Conservation (phyloP, 2,113 vertebrate genomes). For the Gallinago undulata region DNA sequence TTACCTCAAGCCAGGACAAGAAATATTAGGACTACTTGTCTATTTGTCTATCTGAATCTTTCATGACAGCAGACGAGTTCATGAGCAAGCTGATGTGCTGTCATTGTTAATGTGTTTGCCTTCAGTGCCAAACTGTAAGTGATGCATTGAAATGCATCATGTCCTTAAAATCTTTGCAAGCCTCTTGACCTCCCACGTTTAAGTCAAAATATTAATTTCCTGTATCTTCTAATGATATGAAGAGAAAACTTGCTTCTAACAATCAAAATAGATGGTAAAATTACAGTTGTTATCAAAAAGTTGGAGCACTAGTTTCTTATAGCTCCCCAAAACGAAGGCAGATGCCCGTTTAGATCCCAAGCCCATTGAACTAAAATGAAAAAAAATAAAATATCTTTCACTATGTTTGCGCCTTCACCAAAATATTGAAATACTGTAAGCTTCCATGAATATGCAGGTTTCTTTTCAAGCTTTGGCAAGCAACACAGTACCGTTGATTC, state of each 20-base stretch:
- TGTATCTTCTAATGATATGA: neutral
- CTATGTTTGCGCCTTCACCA: accelerated
- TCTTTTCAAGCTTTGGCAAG: neutral
- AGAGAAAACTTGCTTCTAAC: neutral
- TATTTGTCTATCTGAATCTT: neutral
- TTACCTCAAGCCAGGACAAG: neutral
- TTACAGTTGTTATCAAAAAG: neutral
- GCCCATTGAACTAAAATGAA: neutral
- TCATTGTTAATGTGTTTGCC: neutral
- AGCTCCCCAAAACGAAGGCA: accelerated
- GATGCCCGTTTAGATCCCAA: neutral
- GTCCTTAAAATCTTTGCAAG: neutral
- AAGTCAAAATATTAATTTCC: neutral
- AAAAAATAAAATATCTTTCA: neutral
- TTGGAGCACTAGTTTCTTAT: neutral
- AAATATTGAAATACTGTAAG: neutral
- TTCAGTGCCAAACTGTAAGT: neutral
- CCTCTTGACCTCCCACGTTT: neutral
- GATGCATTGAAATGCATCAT: neutral
- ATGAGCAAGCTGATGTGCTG: neutral
- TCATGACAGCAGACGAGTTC: neutral
- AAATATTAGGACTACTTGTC: neutral
- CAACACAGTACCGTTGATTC: neutral
- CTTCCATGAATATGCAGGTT: accelerated
- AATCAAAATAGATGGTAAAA: neutral